Evolutionary conservation across 2,888 invertebrate genomes (phyloP).

Genomic region (Lasioglossum lativentre): DNA sequence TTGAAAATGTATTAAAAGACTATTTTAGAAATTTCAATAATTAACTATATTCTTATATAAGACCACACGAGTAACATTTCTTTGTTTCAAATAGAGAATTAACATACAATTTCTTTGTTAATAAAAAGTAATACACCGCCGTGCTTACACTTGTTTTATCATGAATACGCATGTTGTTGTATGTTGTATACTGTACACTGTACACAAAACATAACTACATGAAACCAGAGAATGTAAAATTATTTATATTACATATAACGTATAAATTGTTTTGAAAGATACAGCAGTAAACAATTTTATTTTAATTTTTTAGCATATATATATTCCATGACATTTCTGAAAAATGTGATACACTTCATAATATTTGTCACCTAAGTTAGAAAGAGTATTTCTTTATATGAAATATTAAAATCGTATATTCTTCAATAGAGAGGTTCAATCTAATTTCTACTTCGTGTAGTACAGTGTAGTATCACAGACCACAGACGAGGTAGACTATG

Average conservation of each 20-base stretch:
- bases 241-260: background rate
- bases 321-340: background rate
- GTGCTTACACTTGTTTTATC: background rate
- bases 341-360: background rate
- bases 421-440: background rate
- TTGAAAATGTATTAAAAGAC: slow-evolving; percentile 6
- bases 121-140: background rate
- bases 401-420: slow-evolving; percentile 1
- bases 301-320: background rate
- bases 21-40: background rate
- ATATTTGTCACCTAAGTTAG: background rate
- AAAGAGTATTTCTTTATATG: background rate
- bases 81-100: background rate
- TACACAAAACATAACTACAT: background rate
- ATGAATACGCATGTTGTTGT: background rate
- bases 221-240: background rate
- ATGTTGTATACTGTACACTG: too few species aligned
- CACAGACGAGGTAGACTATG: too few species aligned
- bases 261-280: background rate
- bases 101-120: background rate
- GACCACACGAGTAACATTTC: background rate
- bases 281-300: background rate
- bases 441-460: too few species aligned
- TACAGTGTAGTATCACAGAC: too few species aligned
- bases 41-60: background rate